Base-by-base conservation (phyloP, 2,888 invertebrate genomes). In the Hirtodrosophila confusa region DNA sequence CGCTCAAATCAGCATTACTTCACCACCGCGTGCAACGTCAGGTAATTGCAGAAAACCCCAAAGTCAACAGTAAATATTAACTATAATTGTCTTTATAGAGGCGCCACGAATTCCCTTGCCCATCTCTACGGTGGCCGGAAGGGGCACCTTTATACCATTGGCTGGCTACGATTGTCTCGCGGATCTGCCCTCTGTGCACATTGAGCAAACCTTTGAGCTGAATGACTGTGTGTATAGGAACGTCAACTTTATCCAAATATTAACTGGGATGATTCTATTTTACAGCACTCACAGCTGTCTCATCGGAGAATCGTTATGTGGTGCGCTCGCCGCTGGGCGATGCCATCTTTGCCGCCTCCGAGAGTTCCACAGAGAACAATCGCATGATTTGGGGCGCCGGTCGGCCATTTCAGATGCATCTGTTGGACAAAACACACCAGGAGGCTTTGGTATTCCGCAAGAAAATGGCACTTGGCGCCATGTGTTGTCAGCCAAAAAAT, bases 341-440 rank as follows among this genome's bases (percentile, higher is more conserved):
- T 86, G 94, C 95, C 0, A 90, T 96, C n/a, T 96, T 94, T 90
- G 93, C 95, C 40, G 96, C 95, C 9, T 94, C 93, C 36, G 96
- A 96, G 88, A 93, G 92, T 3, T 95, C 95, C 0, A 92, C 92
- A 1, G 90, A 93, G 0, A 93, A 93, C 5, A 93, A 94, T 86
- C 92, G 97, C 50, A 93, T 94, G 66, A 92, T 95, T 48, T 96
- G 96, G 89, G 96, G 97, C 4, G 64, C 90, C 0, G 73, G 86
- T 0, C 93, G 97, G 23, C 94, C 95, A 0, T 97, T 97, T 90
- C 93, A 93, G 68, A 95, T 98, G 93, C 95, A 94, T 83, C 92
- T 98, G 0, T 93, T 95, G 68, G 98, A 98, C 91, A 95, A 94
- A 89, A 94, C 95, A n/a, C 94, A 96, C 69, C 95, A 96, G 86